Conservation (phyloP, 92 coral and sea anemone species). For the Hydrozoanthus gracilis region DNA sequence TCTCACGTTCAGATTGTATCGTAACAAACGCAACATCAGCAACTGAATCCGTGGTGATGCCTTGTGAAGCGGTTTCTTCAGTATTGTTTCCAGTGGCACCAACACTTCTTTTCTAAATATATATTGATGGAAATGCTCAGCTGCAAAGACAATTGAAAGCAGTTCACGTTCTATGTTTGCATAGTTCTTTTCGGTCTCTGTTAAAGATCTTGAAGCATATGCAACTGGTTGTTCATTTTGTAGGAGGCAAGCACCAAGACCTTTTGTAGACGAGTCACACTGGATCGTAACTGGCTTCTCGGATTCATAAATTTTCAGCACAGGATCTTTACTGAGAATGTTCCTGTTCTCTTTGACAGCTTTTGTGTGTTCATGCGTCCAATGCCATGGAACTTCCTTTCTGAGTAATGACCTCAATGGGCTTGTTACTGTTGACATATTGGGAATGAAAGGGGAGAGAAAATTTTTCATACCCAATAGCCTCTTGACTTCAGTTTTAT, state of each 20-base stretch:
- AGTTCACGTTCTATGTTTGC: neutral
- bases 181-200: neutral
- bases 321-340: neutral
- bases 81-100: neutral
- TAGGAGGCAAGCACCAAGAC: neutral
- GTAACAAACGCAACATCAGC: neutral
- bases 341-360: neutral
- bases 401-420: neutral
- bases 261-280: neutral
- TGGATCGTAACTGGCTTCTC: neutral
- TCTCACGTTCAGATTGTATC: neutral
- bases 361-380: neutral
- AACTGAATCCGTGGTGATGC: neutral
- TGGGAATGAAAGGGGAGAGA: neutral
- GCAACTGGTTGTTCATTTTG: neutral
- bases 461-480: neutral
- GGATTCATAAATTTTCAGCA: neutral
- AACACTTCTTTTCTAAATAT: neutral
- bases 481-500: neutral
- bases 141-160: neutral
- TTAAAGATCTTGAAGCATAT: neutral
- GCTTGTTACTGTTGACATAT: neutral
- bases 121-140: neutral
- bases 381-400: neutral
- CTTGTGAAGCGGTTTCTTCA: neutral